phyloP scores from a whole-genome alignment of 2,797 vertebrate species.

The Paedocypris micromegethes region DNA sequence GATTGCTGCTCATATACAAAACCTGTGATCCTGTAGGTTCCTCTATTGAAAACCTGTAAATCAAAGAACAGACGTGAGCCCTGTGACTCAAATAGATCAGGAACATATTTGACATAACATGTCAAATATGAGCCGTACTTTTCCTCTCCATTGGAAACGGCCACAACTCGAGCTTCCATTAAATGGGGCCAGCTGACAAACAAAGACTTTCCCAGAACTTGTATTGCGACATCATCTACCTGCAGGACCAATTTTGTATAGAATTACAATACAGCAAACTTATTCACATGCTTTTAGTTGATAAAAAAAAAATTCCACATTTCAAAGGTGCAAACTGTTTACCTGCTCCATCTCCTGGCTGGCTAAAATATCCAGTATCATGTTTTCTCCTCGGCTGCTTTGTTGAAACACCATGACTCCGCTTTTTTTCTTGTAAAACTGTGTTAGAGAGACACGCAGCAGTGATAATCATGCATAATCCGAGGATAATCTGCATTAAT shows the following conservation, averaged over 20 bases:
- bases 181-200: slow-evolving; percentile 98
- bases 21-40: slow-evolving; percentile 80
- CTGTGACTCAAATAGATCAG: neutral
- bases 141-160: slow-evolving; percentile 86
- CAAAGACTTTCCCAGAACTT: slow-evolving; percentile 77
- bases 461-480: no score
- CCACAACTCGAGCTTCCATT: slow-evolving; percentile 89
- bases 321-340: slow-evolving; percentile 43
- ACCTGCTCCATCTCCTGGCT: slow-evolving; percentile 71
- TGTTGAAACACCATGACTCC: slow-evolving; percentile 95
- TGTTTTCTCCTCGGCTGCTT: slow-evolving; percentile 94
- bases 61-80: neutral
- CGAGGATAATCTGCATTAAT: slow-evolving; percentile 3
- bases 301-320: no score
- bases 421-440: slow-evolving; percentile 89
- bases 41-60: slow-evolving; percentile 79
- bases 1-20: slow-evolving; percentile 71
- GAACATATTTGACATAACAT: neutral
- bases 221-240: slow-evolving; percentile 73
- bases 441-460: neutral
- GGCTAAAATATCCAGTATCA: slow-evolving; percentile 81
- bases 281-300: neutral
- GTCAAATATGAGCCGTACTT: slow-evolving; percentile 69
- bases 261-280: neutral
- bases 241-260: slow-evolving; percentile 54